Evolutionary conservation across 2,888 invertebrate species (phyloP).

Genomic region (Oasisia sp.): DNA sequence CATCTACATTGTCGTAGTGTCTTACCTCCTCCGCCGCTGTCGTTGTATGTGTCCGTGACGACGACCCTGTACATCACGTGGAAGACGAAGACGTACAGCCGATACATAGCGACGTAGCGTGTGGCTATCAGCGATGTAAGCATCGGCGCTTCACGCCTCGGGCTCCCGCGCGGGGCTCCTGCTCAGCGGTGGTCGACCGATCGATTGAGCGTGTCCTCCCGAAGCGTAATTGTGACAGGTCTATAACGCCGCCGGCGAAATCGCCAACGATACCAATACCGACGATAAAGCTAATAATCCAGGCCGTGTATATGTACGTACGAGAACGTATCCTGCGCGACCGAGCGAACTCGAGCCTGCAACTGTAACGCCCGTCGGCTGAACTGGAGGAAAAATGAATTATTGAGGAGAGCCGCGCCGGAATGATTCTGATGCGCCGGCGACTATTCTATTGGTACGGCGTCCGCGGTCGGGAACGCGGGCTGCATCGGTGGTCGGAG

Average conservation of each 20-base stretch:
- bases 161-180: background rate
- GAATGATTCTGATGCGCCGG: background rate
- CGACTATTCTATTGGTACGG: background rate
- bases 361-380: background rate
- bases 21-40: conserved; percentile 5
- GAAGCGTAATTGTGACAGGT: background rate
- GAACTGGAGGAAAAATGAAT: background rate
- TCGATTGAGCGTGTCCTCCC: background rate
- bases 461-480: background rate
- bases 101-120: conserved; percentile 3
- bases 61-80: background rate
- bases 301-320: background rate
- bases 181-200: background rate
- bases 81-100: conserved; percentile 3
- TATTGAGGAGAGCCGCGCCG: background rate
- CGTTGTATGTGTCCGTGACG: background rate
- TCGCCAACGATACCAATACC: background rate
- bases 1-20: background rate
- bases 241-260: background rate
- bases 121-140: background rate
- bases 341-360: background rate
- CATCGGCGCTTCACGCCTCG: background rate
- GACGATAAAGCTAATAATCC: background rate
- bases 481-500: background rate
- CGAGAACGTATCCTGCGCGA: background rate